These are phyloP conservation scores for Labeo catla DNA, from an alignment of 2,113 vertebrate genomes.

Conservation along the genomic window DNA sequence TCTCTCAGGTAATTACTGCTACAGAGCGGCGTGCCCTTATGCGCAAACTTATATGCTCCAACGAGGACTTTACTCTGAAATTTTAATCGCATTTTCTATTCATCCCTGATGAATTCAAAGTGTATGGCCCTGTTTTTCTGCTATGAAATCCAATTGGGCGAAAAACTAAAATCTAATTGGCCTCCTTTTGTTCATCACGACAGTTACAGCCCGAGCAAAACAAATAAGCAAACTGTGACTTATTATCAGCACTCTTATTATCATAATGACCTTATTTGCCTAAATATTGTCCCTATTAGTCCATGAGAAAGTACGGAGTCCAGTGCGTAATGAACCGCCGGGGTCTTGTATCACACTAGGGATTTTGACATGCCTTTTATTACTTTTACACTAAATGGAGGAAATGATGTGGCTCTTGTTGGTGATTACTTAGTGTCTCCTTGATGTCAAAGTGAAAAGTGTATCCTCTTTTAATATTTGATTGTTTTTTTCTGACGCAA, in stretches of 20 bases:
- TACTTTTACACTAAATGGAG: conserved; percentile 81
- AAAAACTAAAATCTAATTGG: conserved; percentile 62
- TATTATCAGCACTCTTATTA: conserved; percentile 75
- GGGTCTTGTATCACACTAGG: conserved; percentile 62
- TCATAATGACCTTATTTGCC: conserved; percentile 76
- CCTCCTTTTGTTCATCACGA: conserved; percentile 60
- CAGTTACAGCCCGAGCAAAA: conserved; percentile 74
- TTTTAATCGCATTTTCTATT: conserved; percentile 67
- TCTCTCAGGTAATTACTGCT: conserved; percentile 65
- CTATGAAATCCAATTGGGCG: conserved; percentile 69
- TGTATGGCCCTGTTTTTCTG: conserved; percentile 57
- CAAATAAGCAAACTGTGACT: conserved; percentile 73
- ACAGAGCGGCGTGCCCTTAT: conserved; percentile 57
- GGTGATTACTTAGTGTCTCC: conserved; percentile 72
- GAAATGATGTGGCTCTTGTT: conserved; percentile 77
- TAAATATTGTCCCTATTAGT: conserved; percentile 75
- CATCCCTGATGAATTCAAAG: conserved; percentile 71
- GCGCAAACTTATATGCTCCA: conserved; percentile 60
- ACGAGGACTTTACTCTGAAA: conserved; percentile 71
- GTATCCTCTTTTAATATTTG: conserved; percentile 83
- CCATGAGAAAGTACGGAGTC: conserved; percentile 67
- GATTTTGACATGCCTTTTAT: conserved; percentile 79
- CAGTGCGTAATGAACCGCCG: conserved; percentile 72
- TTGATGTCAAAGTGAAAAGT: conserved; percentile 76
- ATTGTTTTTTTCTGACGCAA: conserved; percentile 76